Evolutionary conservation across 2,888 invertebrate genomes (phyloP).

Genomic region (Trichacis sp.): DNA sequence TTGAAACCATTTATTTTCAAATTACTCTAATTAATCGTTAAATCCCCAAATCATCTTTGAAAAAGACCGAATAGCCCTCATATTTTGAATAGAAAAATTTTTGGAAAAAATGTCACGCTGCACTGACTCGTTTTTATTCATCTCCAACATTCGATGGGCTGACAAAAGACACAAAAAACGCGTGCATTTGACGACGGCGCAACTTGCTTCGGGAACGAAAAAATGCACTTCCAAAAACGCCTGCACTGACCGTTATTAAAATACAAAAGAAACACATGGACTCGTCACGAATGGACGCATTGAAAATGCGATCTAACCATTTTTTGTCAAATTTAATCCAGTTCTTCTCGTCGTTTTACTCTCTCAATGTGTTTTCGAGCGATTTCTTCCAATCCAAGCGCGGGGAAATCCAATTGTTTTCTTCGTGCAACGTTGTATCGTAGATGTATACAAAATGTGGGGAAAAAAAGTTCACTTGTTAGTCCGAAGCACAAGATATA

Average conservation of each 20-base stretch:
- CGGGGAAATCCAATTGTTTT: not conserved
- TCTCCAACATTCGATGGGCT: not conserved
- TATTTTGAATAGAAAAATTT: too few relatives aligned
- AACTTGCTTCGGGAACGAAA: not conserved
- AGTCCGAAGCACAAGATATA: slow-evolving; percentile 4
- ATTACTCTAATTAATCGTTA: too few relatives aligned
- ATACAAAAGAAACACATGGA: too few relatives aligned
- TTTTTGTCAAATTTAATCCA: slow-evolving; percentile 6
- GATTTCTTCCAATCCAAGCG: not conserved
- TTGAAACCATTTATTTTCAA: too few relatives aligned
- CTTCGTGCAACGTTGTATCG: slow-evolving; percentile 8
- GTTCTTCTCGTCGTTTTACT: slow-evolving; percentile 4
- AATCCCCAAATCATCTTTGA: too few relatives aligned
- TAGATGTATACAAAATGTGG: slow-evolving; percentile 1
- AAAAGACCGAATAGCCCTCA: too few relatives aligned
- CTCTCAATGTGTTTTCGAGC: slow-evolving; percentile 8
- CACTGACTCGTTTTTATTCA: slow-evolving; percentile 6
- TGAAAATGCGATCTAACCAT: not conserved
- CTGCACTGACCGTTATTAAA: not conserved
- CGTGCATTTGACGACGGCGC: slow-evolving; percentile 2
- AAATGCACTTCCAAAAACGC: not conserved
- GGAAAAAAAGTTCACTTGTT: slow-evolving; percentile 5
- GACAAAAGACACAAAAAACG: not conserved
- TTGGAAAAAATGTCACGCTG: too few relatives aligned
- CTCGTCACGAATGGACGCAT: too few relatives aligned